These are phyloP conservation scores for Peromyscus maniculatus DNA, from an alignment of 2,113 vertebrate species.

Conservation along the genomic window DNA sequence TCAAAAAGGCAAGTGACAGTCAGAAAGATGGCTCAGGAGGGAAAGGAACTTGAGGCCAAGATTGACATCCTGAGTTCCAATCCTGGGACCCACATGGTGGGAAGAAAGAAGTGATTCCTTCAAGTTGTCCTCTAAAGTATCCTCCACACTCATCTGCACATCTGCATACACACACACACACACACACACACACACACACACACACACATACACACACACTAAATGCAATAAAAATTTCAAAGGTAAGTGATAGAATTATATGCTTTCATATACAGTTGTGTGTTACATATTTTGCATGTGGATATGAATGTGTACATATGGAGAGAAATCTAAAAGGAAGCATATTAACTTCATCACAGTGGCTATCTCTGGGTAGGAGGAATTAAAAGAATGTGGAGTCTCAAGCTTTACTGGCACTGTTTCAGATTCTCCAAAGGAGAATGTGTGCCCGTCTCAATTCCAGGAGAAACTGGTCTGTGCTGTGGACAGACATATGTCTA, in stretches of 20 bases:
- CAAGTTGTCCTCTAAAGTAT: neutral
- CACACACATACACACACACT: neutral
- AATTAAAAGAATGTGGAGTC: neutral
- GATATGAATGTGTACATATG: neutral
- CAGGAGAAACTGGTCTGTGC: neutral
- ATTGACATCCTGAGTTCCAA: neutral
- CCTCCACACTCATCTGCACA: neutral
- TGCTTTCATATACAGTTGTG: neutral
- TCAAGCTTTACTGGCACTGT: conserved; percentile 20
- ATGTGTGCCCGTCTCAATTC: neutral
- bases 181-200: neutral
- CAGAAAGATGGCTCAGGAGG: neutral
- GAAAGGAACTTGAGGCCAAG: neutral
- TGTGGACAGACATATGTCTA: neutral
- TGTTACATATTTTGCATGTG: neutral
- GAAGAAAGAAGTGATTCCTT: neutral
- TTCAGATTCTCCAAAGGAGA: conserved; percentile 41
- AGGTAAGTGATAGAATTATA: neutral
- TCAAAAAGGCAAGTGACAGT: neutral
- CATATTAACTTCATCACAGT: neutral
- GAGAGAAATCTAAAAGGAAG: neutral
- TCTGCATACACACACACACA: neutral
- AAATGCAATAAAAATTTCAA: neutral
- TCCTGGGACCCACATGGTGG: neutral
- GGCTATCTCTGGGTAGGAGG: neutral